phyloP scores from a whole-genome alignment of 2,888 invertebrate genomes.

The Chaitophorus viminalis region DNA sequence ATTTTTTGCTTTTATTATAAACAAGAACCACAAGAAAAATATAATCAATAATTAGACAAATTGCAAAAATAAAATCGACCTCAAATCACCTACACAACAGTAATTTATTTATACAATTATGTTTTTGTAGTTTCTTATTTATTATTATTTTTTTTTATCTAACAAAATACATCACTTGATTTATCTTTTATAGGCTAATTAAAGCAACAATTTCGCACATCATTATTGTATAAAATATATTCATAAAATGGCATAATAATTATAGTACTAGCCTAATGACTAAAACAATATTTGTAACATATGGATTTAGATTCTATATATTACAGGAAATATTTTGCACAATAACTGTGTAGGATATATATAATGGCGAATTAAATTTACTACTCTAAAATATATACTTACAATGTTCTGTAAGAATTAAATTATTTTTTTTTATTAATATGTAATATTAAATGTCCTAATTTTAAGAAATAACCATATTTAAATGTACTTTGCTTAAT shows the following conservation, averaged over 20 bases:
- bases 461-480: slow-evolving; percentile 7
- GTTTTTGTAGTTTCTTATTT: background rate
- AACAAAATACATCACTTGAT: background rate
- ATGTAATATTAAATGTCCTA: background rate
- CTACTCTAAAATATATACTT: slow-evolving; percentile 42
- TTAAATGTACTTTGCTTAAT: background rate
- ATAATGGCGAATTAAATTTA: slow-evolving; percentile 26
- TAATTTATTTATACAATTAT: background rate
- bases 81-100: background rate
- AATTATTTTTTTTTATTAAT: background rate
- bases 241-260: slow-evolving; percentile 51
- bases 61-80: slow-evolving; percentile 11
- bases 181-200: background rate
- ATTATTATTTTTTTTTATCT: background rate
- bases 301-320: slow-evolving; percentile 23
- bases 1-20: background rate
- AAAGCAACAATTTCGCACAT: background rate
- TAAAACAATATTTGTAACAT: slow-evolving; percentile 50
- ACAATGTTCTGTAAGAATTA: slow-evolving; percentile 23
- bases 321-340: slow-evolving; percentile 37
- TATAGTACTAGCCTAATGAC: slow-evolving; percentile 60
- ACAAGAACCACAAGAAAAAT: background rate
- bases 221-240: background rate
- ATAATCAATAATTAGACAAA: background rate
- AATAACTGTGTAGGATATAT: slow-evolving; percentile 39